phyloP scores from a whole-genome alignment of 2,888 invertebrate genomes.

The Hermaeophaga mercurialis region DNA sequence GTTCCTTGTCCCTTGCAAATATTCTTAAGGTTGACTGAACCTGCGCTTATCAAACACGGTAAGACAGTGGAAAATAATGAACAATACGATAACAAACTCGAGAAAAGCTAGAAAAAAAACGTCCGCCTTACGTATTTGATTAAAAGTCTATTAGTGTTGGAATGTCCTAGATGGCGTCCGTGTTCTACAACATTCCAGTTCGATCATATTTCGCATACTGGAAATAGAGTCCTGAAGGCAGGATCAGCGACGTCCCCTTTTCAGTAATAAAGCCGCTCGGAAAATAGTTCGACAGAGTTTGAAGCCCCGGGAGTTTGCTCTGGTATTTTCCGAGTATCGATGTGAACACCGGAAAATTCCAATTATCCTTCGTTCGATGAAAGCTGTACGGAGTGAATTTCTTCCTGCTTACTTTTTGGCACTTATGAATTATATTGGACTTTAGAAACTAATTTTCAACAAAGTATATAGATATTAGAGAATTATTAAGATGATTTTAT shows the following conservation, averaged over 20 bases:
- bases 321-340: constrained; percentile 11
- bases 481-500: no score
- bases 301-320: background rate
- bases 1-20: no score
- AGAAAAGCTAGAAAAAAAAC: no score
- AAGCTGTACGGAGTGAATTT: background rate
- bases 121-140: no score
- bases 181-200: constrained; percentile 1
- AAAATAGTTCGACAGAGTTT: constrained; percentile 13
- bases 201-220: constrained; percentile 11
- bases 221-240: background rate
- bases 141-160: no score
- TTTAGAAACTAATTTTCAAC: no score
- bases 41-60: no score
- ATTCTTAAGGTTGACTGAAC: no score
- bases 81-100: no score
- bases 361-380: constrained; percentile 2
- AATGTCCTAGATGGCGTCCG: no score
- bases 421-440: background rate
- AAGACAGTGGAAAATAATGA: no score
- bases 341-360: constrained; percentile 7
- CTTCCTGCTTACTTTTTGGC: background rate
- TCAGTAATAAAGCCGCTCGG: constrained; percentile 8
- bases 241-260: constrained; percentile 1
- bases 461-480: no score